phyloP scores from a whole-genome alignment of 2,888 invertebrate genomes.

The Phymatocera aterrima region DNA sequence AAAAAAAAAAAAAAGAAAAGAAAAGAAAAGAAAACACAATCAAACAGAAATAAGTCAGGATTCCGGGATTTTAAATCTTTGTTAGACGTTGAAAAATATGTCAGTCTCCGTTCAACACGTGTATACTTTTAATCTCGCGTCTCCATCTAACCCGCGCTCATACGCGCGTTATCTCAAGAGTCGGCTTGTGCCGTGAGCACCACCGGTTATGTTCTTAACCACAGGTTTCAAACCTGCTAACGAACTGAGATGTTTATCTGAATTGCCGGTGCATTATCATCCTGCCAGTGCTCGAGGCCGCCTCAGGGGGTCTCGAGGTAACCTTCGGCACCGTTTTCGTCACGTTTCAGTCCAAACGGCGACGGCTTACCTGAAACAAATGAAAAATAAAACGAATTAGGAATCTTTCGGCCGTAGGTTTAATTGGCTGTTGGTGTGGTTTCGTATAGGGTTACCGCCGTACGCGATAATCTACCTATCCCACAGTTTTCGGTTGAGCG shows the following conservation, averaged over 20 bases:
- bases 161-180: conserved; percentile 9
- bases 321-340: conserved; percentile 45
- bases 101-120: conserved; percentile 44
- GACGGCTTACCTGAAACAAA: conserved; percentile 69
- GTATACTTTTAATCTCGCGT: conserved; percentile 31
- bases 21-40: too few species aligned
- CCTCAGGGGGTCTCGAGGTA: neutral
- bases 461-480: neutral
- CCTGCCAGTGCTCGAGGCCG: conserved; percentile 46
- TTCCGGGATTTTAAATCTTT: conserved; percentile 38
- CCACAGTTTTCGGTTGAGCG: neutral
- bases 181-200: conserved; percentile 5
- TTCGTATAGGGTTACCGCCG: conserved; percentile 55
- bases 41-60: conserved; percentile 4
- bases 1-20: too few species aligned
- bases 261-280: conserved; percentile 61
- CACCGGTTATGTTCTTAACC: conserved; percentile 38
- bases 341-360: conserved; percentile 45
- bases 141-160: conserved; percentile 34
- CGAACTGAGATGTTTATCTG: conserved; percentile 66
- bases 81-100: conserved; percentile 39
- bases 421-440: conserved; percentile 61
- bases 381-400: conserved; percentile 49
- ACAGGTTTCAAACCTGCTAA: conserved; percentile 59
- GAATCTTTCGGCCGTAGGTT: conserved; percentile 46